phyloP scores from a whole-genome alignment of 2,888 invertebrate genomes.

The Therioaphis trifolii region DNA sequence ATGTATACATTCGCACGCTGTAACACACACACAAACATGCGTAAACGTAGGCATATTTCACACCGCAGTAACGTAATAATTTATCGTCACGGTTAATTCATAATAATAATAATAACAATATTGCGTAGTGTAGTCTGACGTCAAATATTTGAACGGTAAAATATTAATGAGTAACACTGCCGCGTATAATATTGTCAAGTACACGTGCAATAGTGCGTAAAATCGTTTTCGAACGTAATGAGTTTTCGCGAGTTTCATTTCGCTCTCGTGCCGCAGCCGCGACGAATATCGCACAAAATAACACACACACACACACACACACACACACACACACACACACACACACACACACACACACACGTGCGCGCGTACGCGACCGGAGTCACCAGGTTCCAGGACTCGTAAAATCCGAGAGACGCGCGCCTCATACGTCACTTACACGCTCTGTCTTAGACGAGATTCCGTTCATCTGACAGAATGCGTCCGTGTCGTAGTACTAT shows the following conservation, averaged over 20 bases:
- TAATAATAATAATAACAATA: not conserved
- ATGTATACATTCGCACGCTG: not conserved
- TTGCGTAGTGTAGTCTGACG: not conserved
- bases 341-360: not conserved
- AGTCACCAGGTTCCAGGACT: too few species aligned
- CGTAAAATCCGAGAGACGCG: too few species aligned
- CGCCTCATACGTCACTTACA: too few species aligned
- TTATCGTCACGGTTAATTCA: not conserved
- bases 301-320: too few species aligned
- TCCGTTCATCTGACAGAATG: too few species aligned
- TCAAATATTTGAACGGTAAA: slow-evolving; percentile 17
- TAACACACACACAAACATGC: too few species aligned
- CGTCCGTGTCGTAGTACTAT: too few species aligned
- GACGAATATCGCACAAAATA: too few species aligned
- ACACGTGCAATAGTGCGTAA: not conserved
- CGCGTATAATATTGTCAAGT: slow-evolving; percentile 4
- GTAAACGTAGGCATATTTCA: not conserved
- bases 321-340: too few species aligned
- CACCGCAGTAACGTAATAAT: not conserved
- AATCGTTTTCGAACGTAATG: slow-evolving; percentile 21
- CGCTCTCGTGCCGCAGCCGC: not conserved
- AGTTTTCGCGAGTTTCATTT: slow-evolving; percentile 18
- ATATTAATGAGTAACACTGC: too few species aligned
- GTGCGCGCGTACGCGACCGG: too few species aligned
- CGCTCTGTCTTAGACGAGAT: too few species aligned